Conservation (phyloP, 2,888 invertebrate species). For the Teleiodes luculella region DNA sequence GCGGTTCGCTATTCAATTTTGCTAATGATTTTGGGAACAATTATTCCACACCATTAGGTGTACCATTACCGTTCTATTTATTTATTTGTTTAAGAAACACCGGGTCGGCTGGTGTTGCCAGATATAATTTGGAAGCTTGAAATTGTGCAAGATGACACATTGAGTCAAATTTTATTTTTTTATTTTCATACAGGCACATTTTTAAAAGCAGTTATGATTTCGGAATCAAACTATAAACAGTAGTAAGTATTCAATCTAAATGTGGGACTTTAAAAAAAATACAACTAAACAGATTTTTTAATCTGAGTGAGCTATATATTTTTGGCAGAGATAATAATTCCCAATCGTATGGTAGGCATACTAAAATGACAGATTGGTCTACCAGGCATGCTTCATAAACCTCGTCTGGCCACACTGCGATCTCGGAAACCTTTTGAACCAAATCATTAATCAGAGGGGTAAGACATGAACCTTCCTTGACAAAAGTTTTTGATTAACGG, state of each 20-base stretch:
- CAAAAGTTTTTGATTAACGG: conserved; percentile 65
- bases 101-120: conserved; percentile 27
- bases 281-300: too few species aligned
- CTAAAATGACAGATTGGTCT: too few species aligned
- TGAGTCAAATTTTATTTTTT: too few species aligned
- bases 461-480: conserved; percentile 44
- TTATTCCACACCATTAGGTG: conserved; percentile 65
- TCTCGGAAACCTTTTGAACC: conserved; percentile 33
- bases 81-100: conserved; percentile 49
- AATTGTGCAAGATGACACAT: not conserved
- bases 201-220: too few species aligned
- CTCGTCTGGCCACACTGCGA: not conserved
- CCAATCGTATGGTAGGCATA: too few species aligned
- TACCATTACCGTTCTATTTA: conserved; percentile 67
- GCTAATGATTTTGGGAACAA: conserved; percentile 63
- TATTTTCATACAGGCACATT: too few species aligned
- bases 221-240: too few species aligned
- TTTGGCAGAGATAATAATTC: too few species aligned
- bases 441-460: conserved; percentile 64
- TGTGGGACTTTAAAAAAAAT: too few species aligned
- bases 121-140: not conserved
- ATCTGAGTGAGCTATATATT: too few species aligned
- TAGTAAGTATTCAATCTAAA: too few species aligned
- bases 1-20: not conserved
- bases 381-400: not conserved